A percentile compares a stretch with the other conserved stretches of the same genome.
phyloP scores from a whole-genome alignment of 2,113 vertebrate species.

The Agelaius tricolor region DNA sequence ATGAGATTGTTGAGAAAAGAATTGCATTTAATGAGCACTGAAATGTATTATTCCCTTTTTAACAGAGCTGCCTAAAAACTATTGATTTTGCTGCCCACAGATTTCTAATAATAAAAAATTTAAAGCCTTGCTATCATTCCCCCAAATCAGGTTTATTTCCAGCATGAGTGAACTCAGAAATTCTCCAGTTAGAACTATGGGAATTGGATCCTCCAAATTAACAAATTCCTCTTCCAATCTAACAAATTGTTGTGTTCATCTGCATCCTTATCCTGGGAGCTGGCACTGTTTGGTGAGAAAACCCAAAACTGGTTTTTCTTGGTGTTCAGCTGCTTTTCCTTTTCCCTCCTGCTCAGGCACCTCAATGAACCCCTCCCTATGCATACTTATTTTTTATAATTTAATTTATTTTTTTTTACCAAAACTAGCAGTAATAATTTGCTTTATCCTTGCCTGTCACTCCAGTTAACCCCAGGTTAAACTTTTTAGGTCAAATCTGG shows the following conservation, averaged over 20 bases:
- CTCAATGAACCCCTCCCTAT: neutral
- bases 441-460: neutral
- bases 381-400: neutral
- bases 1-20: neutral
- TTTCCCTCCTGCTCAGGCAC: neutral
- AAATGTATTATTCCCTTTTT: neutral
- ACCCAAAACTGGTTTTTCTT: neutral
- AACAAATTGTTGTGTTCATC: neutral
- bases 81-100: conserved; percentile 9
- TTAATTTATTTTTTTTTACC: neutral
- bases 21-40: neutral
- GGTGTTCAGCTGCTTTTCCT: neutral
- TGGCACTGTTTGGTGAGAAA: neutral
- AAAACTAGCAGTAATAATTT: neutral
- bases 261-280: neutral
- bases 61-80: conserved; percentile 32
- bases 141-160: conserved; percentile 8
- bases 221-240: neutral
- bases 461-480: neutral
- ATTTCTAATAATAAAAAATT: conserved; percentile 35
- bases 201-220: neutral
- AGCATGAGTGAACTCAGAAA: neutral
- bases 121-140: neutral
- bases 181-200: neutral
- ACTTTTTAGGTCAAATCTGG: neutral